Percentiles rank a stretch among this genome's conserved stretches.
phyloP scores from a whole-genome alignment of 2,113 vertebrate genomes.

The Furnarius figulus region DNA sequence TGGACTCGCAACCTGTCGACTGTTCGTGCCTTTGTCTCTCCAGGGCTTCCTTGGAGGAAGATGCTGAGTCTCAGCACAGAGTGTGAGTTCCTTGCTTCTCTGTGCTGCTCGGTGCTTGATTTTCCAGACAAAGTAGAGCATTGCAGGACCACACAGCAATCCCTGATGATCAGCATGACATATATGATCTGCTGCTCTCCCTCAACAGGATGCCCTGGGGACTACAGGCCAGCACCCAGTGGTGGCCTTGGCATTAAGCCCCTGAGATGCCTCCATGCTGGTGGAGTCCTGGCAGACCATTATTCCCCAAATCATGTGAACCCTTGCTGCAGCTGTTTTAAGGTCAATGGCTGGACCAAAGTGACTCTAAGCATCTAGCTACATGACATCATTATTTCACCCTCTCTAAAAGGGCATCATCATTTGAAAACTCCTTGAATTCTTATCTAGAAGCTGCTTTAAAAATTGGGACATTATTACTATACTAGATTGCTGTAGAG shows the following conservation, averaged over 20 bases:
- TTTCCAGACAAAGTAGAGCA: neutral
- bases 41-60: neutral
- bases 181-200: neutral
- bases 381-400: neutral
- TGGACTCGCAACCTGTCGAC: neutral
- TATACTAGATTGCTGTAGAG: neutral
- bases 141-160: neutral
- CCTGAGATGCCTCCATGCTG: neutral
- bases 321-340: accelerated
- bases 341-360: neutral
- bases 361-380: neutral
- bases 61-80: neutral
- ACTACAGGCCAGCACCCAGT: neutral
- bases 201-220: neutral
- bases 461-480: neutral
- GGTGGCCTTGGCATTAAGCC: neutral
- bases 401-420: neutral
- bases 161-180: neutral
- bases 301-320: neutral
- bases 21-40: neutral
- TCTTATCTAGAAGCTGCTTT: neutral
- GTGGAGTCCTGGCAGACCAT: neutral
- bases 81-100: neutral
- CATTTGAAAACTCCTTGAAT: neutral
- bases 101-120: neutral